Evolutionary conservation across 2,888 invertebrate species (phyloP), one percentile per base, ranked within the genome.

Genomic region (Listrodromus nycthemerus): DNA sequence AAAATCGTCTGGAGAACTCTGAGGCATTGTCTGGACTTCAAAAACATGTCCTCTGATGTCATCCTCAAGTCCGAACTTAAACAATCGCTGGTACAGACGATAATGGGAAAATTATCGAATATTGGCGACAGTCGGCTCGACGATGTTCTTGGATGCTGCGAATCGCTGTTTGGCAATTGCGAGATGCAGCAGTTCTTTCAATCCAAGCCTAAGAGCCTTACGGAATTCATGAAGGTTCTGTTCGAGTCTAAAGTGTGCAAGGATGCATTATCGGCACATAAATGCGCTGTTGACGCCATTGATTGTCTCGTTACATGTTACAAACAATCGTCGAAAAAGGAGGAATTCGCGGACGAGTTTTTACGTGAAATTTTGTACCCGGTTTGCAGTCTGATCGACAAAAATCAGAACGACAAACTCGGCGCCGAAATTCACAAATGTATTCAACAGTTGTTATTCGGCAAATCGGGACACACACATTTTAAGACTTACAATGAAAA

Each of bases 361-460:
- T 58, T 91, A 30, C 48, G 76, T 0, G 75, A 90, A 79, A 83
- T 92, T 74, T 85, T 92, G 50, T 89, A 88, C 85, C 89, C 90
- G 13, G 63, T 92, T 16, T 90, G 92, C 66, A 19, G 52, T 65
- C 77, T 89, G 13, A 80, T 88, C 55, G 85, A 87, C 79, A 69
- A 81, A 16, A 88, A 76, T 1, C 65, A 48, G 19, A 77, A 2
- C n/a, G 90, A 89, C 41, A 88, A 82, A 86, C 66, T 91, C 30
- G 84, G 87, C 33, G 81, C 87, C 19, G 88, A 87, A 65, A 84
- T 85, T 19, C 79, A 90, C 55, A 92, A 91, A 79, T 92, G 89
- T 27, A 83, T 91, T 21, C 90, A 90, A 58, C 89, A 88, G 27
- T 41, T 92, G 58, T 83, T 92, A n/a, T 88, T 92, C 66, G 78